Evolutionary conservation across 2,797 vertebrate genomes (phyloP).

Genomic region (Caiman crocodilus): DNA sequence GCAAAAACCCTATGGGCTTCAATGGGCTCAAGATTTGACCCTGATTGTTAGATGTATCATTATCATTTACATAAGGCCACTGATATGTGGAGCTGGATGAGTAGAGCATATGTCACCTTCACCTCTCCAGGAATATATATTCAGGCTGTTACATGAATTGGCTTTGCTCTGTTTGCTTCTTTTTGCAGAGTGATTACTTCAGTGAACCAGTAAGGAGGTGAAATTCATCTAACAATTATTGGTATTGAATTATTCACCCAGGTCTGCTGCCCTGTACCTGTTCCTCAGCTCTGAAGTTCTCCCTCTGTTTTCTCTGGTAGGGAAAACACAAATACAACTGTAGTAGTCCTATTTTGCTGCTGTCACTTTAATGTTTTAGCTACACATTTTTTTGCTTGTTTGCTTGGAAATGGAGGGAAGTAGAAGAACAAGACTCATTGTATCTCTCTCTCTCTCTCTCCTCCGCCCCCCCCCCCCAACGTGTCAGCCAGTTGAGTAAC

Average conservation of each 20-base stretch:
- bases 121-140: fast-evolving
- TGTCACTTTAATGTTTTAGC: background rate
- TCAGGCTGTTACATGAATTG: background rate
- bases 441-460: background rate
- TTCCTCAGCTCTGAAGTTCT: background rate
- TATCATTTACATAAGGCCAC: background rate
- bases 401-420: background rate
- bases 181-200: background rate
- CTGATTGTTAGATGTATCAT: background rate
- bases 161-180: background rate
- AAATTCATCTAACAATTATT: background rate
- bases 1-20: fast-evolving
- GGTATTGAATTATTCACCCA: background rate
- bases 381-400: background rate
- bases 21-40: background rate
- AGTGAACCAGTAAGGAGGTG: background rate
- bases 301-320: background rate
- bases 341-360: conserved; percentile 1
- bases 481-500: background rate
- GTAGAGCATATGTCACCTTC: fast-evolving
- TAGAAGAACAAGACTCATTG: conserved; percentile 6
- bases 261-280: background rate
- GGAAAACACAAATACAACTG: background rate
- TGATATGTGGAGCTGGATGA: background rate
- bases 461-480: background rate